Evolutionary conservation across 2,797 vertebrate genomes (phyloP).

Genomic region (Lemur catta): DNA sequence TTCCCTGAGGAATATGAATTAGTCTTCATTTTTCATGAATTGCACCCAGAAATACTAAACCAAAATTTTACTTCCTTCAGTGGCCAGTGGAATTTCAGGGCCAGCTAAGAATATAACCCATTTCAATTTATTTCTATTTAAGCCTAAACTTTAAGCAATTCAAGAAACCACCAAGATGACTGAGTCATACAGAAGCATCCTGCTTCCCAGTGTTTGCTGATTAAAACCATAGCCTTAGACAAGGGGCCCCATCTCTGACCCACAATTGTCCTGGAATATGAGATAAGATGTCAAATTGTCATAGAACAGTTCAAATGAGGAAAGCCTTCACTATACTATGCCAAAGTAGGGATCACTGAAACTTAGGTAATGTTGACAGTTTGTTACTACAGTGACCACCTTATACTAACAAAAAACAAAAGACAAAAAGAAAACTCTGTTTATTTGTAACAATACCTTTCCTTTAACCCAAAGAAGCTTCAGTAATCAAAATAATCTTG

Average conservation of each 20-base stretch:
- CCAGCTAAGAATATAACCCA: background rate
- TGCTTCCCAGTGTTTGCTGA: background rate
- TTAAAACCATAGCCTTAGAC: background rate
- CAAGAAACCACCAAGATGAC: background rate
- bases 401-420: background rate
- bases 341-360: background rate
- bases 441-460: background rate
- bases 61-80: background rate
- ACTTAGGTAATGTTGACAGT: background rate
- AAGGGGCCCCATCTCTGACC: background rate
- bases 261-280: background rate
- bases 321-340: background rate
- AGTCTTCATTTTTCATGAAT: background rate
- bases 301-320: background rate
- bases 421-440: background rate
- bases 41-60: background rate
- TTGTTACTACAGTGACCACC: background rate
- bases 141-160: background rate
- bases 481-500: background rate
- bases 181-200: background rate
- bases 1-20: background rate
- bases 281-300: background rate
- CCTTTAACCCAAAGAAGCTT: background rate
- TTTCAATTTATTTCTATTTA: background rate
- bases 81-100: background rate